Evolutionary conservation across 2,888 invertebrate species (phyloP), one percentile per base, ranked within the genome.

Genomic region (Idaea straminata): DNA sequence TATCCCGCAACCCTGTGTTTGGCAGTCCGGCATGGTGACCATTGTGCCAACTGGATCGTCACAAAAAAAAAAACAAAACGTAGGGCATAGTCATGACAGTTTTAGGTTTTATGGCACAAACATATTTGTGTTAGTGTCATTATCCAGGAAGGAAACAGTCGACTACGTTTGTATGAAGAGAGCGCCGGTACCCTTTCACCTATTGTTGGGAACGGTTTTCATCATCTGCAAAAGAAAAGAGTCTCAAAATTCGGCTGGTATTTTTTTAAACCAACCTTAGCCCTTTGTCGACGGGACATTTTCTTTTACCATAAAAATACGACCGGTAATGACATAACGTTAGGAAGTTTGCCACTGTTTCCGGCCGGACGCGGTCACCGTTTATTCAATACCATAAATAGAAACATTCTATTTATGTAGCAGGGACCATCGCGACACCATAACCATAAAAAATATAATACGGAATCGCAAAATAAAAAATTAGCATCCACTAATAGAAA

Each of bases 331-430:
- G 76, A 79, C 68, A 73, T 69, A 78, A 78, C 70, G 65, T 66
- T 69, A 78, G 76, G 72, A 75, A 78, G 79, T 73, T 72, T 73
- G 75, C 74, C 64, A 72, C 59, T 69, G 69, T 70, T 75, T 79
- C 79, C 76, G 75, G 76, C 76, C 80, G 81, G 82, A 81, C 74
- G 75, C 67, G 68, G 70, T 70, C 69, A 68, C 70, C 70, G 66
- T 70, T 73, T 65, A 63, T 65, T 59, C 35, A 68, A 67, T 67
- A 66, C 69, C 64, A 72, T 72, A 72, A 70, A 69, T 65, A 68
- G 47, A 10, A 25, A 63, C 62, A 59, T 38, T 66, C 64, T 69
- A 64, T 64, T 68, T 61, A 34, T 60, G 62, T 62, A 36, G 62
- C 62, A 35, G 64, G 64, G 62, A 64, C 35, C 61, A 66, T 64